Conservation (phyloP, 2,888 invertebrate genomes). For the Barypeithes pellucidus region DNA sequence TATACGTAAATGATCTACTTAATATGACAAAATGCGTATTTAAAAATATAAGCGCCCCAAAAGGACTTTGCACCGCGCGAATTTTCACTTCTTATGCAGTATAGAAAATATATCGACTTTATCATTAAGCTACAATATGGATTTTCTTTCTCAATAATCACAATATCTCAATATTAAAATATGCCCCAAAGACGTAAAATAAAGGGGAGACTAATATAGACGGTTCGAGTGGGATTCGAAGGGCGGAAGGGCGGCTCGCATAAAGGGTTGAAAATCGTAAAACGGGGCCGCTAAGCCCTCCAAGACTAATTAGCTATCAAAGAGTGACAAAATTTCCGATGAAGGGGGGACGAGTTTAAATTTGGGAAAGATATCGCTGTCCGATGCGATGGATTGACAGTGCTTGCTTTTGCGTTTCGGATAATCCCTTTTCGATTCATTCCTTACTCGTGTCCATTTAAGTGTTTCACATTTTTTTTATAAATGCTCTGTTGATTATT, state of each 20-base stretch:
- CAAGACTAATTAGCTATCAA: constrained; percentile 77
- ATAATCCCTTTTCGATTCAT: constrained; percentile 13
- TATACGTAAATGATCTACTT: no score
- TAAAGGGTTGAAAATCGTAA: constrained; percentile 70
- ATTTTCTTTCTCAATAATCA: constrained; percentile 46
- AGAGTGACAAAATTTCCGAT: constrained; percentile 70
- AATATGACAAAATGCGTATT: no score
- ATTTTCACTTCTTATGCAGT: no score
- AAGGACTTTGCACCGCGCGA: no score
- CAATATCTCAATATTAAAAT: constrained; percentile 52
- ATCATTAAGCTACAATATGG: constrained; percentile 13
- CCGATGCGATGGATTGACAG: constrained; percentile 21
- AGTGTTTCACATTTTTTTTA: no score
- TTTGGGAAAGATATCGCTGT: constrained; percentile 17
- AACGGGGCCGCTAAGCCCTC: constrained; percentile 70
- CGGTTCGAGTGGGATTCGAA: constrained; percentile 34
- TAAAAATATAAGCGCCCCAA: no score
- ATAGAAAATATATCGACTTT: no score
- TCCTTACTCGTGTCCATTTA: neutral
- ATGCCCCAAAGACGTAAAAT: constrained; percentile 51
- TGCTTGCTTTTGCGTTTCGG: constrained; percentile 14
- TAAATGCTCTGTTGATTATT: no score
- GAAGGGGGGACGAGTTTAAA: constrained; percentile 53
- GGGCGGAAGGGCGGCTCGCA: constrained; percentile 53
- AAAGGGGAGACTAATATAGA: constrained; percentile 50